Percentiles rank a stretch among this genome's conserved stretches.
Evolutionary conservation across 1,140 invertebrate genomes (phyloP).

Genomic region (Pseudobourletiella spinata): DNA sequence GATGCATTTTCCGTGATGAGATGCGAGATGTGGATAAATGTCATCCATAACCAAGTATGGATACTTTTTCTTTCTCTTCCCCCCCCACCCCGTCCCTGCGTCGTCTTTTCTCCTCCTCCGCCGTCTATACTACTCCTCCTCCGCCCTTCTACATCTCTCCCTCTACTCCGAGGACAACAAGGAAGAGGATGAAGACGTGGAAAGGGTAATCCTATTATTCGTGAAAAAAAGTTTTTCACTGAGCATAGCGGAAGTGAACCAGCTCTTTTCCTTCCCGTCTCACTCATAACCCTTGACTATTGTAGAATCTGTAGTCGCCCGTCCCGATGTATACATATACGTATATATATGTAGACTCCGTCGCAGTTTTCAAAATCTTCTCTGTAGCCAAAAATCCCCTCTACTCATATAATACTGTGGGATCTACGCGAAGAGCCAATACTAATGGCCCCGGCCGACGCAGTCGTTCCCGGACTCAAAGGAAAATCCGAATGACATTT

Average conservation of each 20-base stretch:
- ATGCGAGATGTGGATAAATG: conserved; percentile 25
- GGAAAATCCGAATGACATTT: too few relatives aligned
- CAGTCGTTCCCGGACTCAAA: too few relatives aligned
- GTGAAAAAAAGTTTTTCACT: conserved; percentile 14
- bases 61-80: conserved; percentile 6
- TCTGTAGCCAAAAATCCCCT: too few relatives aligned
- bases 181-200: background rate
- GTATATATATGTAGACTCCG: too few relatives aligned
- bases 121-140: background rate
- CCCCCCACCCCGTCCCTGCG: background rate
- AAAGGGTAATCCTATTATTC: conserved; percentile 27
- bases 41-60: conserved; percentile 18
- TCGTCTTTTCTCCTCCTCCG: background rate
- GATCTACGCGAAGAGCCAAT: too few relatives aligned
- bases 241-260: conserved; percentile 11
- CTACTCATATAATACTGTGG: too few relatives aligned
- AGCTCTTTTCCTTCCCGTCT: background rate
- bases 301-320: too few relatives aligned
- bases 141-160: background rate
- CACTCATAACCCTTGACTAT: background rate
- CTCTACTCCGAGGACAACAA: background rate
- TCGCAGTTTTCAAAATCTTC: too few relatives aligned
- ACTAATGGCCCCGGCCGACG: too few relatives aligned
- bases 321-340: too few relatives aligned
- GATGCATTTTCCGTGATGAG: conserved; percentile 16